phyloP scores from a whole-genome alignment of 2,888 invertebrate genomes.

The Julus scandinavius region DNA sequence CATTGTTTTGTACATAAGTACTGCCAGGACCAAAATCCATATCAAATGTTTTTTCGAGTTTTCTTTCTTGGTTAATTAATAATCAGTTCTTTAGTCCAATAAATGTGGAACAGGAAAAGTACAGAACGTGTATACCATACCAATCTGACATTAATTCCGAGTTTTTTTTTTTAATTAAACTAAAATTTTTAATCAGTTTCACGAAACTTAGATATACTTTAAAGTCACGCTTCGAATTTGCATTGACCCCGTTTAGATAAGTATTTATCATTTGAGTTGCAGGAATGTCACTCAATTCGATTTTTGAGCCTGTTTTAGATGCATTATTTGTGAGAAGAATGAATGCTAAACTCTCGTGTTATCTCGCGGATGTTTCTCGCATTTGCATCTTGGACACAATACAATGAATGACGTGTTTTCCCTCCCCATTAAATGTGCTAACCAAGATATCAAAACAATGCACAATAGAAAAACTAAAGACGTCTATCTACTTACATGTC shows the following conservation, averaged over 20 bases:
- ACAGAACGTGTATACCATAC: background rate
- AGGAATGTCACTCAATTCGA: conserved; percentile 19
- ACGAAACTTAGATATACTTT: background rate
- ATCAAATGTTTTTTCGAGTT: too few relatives aligned
- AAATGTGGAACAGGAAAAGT: too few relatives aligned
- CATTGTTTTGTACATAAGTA: too few relatives aligned
- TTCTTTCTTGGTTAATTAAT: too few relatives aligned
- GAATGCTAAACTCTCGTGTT: background rate
- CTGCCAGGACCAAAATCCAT: too few relatives aligned
- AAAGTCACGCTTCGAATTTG: conserved; percentile 6
- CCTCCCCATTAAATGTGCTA: background rate
- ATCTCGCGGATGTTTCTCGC: background rate
- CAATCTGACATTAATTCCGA: background rate
- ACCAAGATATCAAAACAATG: conserved; percentile 19
- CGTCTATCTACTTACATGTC: too few relatives aligned
- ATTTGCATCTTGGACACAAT: background rate
- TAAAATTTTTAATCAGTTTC: background rate
- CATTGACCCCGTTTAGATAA: background rate
- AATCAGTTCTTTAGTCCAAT: too few relatives aligned
- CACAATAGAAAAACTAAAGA: background rate
- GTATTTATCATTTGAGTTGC: background rate
- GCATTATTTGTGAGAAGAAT: background rate
- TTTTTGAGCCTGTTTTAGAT: background rate
- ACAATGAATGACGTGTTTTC: background rate
- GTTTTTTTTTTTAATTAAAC: background rate